phyloP scores from a whole-genome alignment of 2,113 vertebrate species.

The Ctenomys sociabilis region DNA sequence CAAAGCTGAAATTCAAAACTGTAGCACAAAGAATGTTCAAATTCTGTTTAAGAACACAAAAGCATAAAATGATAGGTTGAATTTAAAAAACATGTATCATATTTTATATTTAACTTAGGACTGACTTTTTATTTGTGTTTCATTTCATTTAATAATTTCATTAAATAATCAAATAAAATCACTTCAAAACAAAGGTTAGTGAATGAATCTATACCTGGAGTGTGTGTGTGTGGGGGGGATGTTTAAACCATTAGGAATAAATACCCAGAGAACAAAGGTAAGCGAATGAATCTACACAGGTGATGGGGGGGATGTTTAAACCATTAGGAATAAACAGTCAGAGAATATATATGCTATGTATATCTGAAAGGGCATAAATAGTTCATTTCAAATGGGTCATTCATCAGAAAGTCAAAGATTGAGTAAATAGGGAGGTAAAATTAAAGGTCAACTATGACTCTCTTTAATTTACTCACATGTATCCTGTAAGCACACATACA shows the following conservation, averaged over 20 bases:
- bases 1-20: constrained; percentile 17
- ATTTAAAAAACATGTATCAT: constrained; percentile 7
- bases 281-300: background rate
- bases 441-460: background rate
- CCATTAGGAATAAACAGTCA: background rate
- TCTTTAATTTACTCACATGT: background rate
- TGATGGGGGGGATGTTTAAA: background rate
- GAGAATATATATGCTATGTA: background rate
- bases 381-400: background rate
- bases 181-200: constrained; percentile 21
- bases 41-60: background rate
- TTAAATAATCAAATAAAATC: constrained; percentile 41
- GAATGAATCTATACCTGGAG: background rate
- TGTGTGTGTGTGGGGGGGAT: too few species aligned
- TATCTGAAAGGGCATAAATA: constrained; percentile 17
- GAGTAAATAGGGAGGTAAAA: constrained; percentile 34
- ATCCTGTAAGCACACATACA: constrained; percentile 36
- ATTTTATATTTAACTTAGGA: background rate
- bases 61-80: background rate
- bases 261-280: too few species aligned
- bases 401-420: constrained; percentile 23
- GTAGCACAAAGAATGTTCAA: background rate
- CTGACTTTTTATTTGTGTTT: background rate
- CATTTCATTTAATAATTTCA: constrained; percentile 29
- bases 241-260: too few species aligned